phyloP scores from a whole-genome alignment of 2,888 invertebrate species.

The Ptilodon capucinus region DNA sequence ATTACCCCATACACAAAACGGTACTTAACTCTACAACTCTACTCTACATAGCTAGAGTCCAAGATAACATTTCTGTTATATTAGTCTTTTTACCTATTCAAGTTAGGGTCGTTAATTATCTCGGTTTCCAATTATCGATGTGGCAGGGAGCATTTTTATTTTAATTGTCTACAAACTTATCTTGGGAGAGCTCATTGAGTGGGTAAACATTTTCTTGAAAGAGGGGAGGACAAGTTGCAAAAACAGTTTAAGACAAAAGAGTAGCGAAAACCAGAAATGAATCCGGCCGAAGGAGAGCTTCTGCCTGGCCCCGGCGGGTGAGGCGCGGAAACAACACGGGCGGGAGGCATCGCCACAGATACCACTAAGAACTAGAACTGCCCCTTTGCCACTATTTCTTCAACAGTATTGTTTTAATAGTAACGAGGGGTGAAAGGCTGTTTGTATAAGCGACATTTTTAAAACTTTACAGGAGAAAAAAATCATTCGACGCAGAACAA shows the following conservation, averaged over 20 bases:
- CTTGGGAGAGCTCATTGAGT: conserved; percentile 33
- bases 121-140: conserved; percentile 17
- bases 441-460: too few species aligned
- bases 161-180: conserved; percentile 31
- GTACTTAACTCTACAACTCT: not conserved
- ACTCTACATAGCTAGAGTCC: not conserved
- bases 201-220: conserved; percentile 45
- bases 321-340: conserved; percentile 59
- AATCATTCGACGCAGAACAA: too few species aligned
- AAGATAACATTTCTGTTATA: conserved; percentile 2
- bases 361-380: not conserved
- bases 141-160: conserved; percentile 12
- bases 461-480: too few species aligned
- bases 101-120: conserved; percentile 19
- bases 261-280: conserved; percentile 79
- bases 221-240: conserved; percentile 67
- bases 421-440: too few species aligned
- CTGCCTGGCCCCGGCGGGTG: conserved; percentile 57
- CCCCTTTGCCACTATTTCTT: too few species aligned
- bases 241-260: conserved; percentile 79
- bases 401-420: too few species aligned
- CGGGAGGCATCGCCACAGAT: conserved; percentile 52
- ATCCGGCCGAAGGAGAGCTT: conserved; percentile 68
- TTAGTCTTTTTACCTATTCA: conserved; percentile 11
- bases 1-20: not conserved